A percentile compares a stretch with the other conserved stretches of the same genome.
These are phyloP conservation scores for Drosophila paramelanica DNA, from an alignment of 2,888 invertebrate species.

Conservation along the genomic window DNA sequence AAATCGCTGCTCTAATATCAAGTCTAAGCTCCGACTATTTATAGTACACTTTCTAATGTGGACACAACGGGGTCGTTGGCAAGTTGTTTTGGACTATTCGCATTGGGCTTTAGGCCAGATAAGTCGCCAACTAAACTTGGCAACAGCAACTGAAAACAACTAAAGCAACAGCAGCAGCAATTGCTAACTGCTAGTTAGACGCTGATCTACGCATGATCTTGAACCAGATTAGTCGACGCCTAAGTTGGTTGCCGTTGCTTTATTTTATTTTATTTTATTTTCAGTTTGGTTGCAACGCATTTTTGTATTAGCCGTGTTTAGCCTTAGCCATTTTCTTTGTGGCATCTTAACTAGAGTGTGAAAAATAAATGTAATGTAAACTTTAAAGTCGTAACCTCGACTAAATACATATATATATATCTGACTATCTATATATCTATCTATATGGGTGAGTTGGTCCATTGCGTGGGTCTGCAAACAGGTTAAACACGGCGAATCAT, in stretches of 20 bases:
- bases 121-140: conserved; percentile 48
- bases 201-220: conserved; percentile 66
- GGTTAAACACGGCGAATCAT: conserved; percentile 47
- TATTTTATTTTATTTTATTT: not conserved
- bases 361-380: conserved; percentile 72
- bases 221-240: conserved; percentile 55
- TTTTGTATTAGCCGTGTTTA: conserved; percentile 31
- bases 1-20: conserved; percentile 2
- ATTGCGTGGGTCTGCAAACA: conserved; percentile 65
- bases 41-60: conserved; percentile 70
- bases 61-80: conserved; percentile 50
- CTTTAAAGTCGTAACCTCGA: conserved; percentile 59
- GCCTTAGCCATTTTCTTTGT: conserved; percentile 31
- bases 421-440: not conserved
- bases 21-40: conserved; percentile 15
- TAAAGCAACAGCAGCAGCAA: not conserved
- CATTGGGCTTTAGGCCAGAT: conserved; percentile 20
- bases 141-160: conserved; percentile 31
- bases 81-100: conserved; percentile 18
- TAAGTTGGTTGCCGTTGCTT: conserved; percentile 9
- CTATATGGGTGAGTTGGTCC: conserved; percentile 32
- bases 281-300: conserved; percentile 30
- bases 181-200: conserved; percentile 22
- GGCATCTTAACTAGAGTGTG: conserved; percentile 74
- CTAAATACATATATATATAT: not conserved